Base-by-base conservation (phyloP, 2,888 invertebrate species). In the Andrena hattorfiana region DNA sequence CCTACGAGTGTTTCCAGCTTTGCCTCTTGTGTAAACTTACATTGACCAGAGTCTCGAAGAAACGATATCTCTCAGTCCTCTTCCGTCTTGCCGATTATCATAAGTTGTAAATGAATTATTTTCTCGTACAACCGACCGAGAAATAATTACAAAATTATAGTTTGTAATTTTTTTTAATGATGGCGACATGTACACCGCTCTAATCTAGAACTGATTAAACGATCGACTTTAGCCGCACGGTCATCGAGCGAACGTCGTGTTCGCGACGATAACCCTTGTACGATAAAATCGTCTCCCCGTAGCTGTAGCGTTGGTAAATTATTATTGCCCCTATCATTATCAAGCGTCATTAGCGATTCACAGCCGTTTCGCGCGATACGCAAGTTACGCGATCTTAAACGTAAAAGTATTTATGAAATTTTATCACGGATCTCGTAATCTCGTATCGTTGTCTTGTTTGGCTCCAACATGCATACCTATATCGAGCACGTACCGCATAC, bases 131-230 rank as follows among this genome's bases (percentile, higher is more conserved):
- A 56, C 64, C 28, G 59, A 69, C 30, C 35, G 35, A 73, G 71
- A 72, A 79, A 79, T 68, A 77, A 87, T 87, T 85, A 84, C 49
- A 51, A 42, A 60, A 66, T 23, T 60, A 67, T 68, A 62, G 54
- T 77, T 79, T 66, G 72, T 84, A 7, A 26, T 10, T 71, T 77
- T 81, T 84, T 80, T 88, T 77, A 86, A 73, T 20, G 73, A 51
- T 66, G 42, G 32, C 56, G 71, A 75, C 75, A 64, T 63, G 62
- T 67, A 72, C 68, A 74, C 86, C 71, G 72, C 67, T 69, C 30
- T 71, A 84, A 88, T 84, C 70, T 70, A 54, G 32, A 66, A 79
- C 66, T 79, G 81, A 82, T 88, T 82, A 78, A 84, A 74, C 70
- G 62, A 56, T 66, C 68, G 62, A 56, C 64, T 80, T 80, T 79